phyloP scores from a whole-genome alignment of 1,140 invertebrate species.

The Zaprionus inermis region DNA sequence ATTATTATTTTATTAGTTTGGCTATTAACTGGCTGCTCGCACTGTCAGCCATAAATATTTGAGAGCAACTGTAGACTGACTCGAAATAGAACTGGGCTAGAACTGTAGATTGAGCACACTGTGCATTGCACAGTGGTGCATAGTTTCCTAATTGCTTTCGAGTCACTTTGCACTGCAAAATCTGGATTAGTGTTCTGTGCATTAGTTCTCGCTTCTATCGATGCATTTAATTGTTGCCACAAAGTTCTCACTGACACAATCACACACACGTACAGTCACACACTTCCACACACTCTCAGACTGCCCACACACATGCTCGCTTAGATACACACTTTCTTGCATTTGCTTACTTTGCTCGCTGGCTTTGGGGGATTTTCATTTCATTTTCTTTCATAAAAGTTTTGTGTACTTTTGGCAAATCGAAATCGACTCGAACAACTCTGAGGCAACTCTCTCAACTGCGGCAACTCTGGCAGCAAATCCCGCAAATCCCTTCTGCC shows the following conservation, averaged over 20 bases:
- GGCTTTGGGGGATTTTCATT: slow-evolving; percentile 65
- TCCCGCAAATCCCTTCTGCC: slow-evolving; percentile 60
- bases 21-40: slow-evolving; percentile 42
- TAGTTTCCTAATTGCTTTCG: slow-evolving; percentile 27
- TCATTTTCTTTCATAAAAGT: slow-evolving; percentile 74
- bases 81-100: no score
- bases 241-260: slow-evolving; percentile 34
- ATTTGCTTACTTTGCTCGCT: slow-evolving; percentile 36
- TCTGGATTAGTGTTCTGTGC: slow-evolving; percentile 29
- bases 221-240: slow-evolving; percentile 72
- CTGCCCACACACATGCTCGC: background rate
- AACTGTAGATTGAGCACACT: background rate
- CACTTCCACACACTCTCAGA: background rate
- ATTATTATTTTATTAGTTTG: slow-evolving; percentile 78
- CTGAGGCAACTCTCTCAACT: slow-evolving; percentile 8
- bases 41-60: slow-evolving; percentile 35
- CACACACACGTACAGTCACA: background rate
- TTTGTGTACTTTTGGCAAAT: slow-evolving; percentile 74
- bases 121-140: slow-evolving; percentile 26
- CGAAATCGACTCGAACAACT: slow-evolving; percentile 60
- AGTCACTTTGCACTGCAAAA: slow-evolving; percentile 10
- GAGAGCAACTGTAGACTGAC: background rate
- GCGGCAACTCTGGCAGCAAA: slow-evolving; percentile 47
- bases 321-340: slow-evolving; percentile 17
- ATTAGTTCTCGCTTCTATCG: slow-evolving; percentile 27